These are phyloP conservation scores for Drosophila pegasa DNA, from an alignment of 2,888 invertebrate genomes.

Conservation along the genomic window DNA sequence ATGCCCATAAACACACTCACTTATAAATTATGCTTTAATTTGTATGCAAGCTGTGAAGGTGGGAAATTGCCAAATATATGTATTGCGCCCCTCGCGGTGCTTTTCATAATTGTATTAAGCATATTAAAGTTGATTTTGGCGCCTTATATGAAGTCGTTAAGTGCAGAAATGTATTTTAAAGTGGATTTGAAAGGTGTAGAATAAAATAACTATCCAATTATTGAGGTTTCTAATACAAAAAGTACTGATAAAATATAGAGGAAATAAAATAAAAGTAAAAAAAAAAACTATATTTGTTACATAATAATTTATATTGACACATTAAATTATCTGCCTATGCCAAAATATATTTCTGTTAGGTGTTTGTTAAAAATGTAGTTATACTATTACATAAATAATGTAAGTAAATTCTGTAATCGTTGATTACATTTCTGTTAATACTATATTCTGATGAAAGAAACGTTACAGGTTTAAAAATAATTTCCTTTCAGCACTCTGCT, in stretches of 20 bases:
- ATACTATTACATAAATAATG: too few relatives aligned
- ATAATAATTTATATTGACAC: not conserved
- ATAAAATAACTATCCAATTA: too few relatives aligned
- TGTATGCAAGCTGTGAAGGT: conserved; percentile 57
- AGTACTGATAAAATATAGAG: not conserved
- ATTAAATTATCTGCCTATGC: not conserved
- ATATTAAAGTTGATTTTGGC: conserved; percentile 56
- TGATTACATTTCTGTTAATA: not conserved
- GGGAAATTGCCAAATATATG: conserved; percentile 11
- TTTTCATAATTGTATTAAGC: conserved; percentile 43
- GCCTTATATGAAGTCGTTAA: conserved; percentile 10
- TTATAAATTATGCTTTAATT: conserved; percentile 73
- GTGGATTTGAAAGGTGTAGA: not conserved
- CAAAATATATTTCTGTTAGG: not conserved
- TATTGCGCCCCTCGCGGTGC: not conserved
- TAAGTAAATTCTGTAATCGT: not conserved
- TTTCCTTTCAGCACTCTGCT: not conserved
- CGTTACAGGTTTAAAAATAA: not conserved
- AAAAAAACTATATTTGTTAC: too few relatives aligned
- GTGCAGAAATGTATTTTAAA: conserved; percentile 17
- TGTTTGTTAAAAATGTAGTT: not conserved
- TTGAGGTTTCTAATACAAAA: too few relatives aligned
- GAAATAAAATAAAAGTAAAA: too few relatives aligned
- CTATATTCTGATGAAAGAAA: not conserved
- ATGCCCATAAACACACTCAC: conserved; percentile 5